Percentiles rank a stretch among this genome's conserved stretches.
phyloP scores from a whole-genome alignment of 2,888 invertebrate genomes.

The Dastarcus helophoroides region DNA sequence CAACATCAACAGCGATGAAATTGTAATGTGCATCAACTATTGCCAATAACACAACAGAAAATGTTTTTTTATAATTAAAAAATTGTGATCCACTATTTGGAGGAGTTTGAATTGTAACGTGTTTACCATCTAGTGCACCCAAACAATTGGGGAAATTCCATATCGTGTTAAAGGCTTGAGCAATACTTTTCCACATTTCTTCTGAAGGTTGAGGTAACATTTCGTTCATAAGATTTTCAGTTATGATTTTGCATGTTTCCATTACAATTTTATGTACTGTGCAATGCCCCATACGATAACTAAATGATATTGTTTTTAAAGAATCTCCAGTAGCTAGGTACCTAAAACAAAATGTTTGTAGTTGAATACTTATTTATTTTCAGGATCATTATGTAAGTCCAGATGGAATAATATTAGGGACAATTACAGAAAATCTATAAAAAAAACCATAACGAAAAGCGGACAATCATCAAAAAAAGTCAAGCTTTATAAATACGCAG shows the following conservation, averaged over 20 bases:
- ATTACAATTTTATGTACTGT: conserved; percentile 13
- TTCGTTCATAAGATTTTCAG: conserved; percentile 9
- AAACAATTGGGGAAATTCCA: conserved; percentile 15
- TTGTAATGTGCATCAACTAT: conserved; percentile 22
- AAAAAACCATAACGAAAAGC: too few relatives aligned
- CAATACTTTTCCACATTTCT: conserved; percentile 13
- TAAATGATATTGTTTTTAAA: conserved; percentile 13
- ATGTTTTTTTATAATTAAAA: conserved; percentile 22
- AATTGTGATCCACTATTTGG: conserved; percentile 14
- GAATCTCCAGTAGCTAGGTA: conserved; percentile 13
- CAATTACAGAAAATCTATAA: too few relatives aligned
- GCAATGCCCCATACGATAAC: conserved; percentile 12
- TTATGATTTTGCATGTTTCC: conserved; percentile 12
- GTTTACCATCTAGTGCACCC: conserved; percentile 18
- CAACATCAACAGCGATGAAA: conserved; percentile 18
- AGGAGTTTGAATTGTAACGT: conserved; percentile 19
- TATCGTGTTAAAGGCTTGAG: conserved; percentile 8
- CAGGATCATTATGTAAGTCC: too few relatives aligned
- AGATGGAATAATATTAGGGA: too few relatives aligned
- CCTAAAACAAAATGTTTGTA: conserved; percentile 7
- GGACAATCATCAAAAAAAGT: too few relatives aligned
- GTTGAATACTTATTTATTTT: too few relatives aligned
- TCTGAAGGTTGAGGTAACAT: conserved; percentile 13
- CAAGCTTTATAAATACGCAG: too few relatives aligned
- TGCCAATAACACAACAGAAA: conserved; percentile 20